A percentile compares a stretch with the other conserved stretches of the same genome.
phyloP scores from a whole-genome alignment of 92 coral and sea anemone species.

The Parazoanthus swiftii region DNA sequence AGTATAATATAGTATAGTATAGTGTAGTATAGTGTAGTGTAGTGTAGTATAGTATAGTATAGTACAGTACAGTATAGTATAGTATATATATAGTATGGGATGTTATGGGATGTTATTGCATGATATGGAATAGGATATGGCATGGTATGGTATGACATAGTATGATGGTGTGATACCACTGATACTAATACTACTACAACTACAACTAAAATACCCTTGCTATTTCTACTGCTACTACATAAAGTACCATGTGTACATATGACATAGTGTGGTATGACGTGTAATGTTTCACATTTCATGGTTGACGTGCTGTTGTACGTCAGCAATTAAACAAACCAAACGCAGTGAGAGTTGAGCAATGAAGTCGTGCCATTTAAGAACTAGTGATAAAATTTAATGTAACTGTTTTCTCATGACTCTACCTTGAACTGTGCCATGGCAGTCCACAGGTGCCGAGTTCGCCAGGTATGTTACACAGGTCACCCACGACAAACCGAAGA shows the following conservation, averaged over 20 bases:
- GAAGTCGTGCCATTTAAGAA: not conserved
- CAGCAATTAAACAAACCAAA: too few species aligned
- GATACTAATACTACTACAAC: too few species aligned
- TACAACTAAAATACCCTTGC: too few species aligned
- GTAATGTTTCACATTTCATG: too few species aligned
- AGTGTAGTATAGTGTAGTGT: too few species aligned
- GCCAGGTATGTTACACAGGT: constrained; percentile 76
- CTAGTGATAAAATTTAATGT: not conserved
- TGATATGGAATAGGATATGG: not conserved
- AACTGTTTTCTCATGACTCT: not conserved
- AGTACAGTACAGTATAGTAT: constrained; percentile 1
- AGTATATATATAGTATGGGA: not conserved
- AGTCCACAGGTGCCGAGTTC: constrained; percentile 70
- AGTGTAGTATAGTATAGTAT: constrained; percentile 19
- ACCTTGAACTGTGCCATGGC: constrained; percentile 83
- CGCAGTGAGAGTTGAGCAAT: not conserved
- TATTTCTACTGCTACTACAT: too few species aligned
- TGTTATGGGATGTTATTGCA: not conserved
- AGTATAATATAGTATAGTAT: not conserved
- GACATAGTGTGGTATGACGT: not conserved
- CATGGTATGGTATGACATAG: not conserved
- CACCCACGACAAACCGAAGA: constrained; percentile 75
- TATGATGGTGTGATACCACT: not conserved
- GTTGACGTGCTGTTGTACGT: too few species aligned
- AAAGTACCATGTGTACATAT: not conserved